phyloP scores from a whole-genome alignment of 2,888 invertebrate species.

The Bibio marci region DNA sequence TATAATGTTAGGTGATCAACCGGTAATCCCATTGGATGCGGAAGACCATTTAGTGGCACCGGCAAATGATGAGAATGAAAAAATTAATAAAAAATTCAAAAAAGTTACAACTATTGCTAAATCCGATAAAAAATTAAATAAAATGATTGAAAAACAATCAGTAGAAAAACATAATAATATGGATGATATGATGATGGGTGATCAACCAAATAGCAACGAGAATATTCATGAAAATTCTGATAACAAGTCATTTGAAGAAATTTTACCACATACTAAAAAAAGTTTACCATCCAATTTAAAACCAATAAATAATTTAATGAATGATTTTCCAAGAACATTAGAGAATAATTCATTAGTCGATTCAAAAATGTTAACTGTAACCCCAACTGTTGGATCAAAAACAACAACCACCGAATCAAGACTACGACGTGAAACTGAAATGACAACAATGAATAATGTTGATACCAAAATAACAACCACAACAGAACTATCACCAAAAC shows the following conservation, averaged over 20 bases:
- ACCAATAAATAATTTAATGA: no score
- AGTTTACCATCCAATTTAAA: conserved; percentile 19
- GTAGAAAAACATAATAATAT: conserved; percentile 3
- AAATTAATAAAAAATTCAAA: neutral
- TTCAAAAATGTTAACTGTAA: conserved; percentile 8
- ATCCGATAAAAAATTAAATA: no score
- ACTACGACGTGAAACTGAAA: conserved; percentile 2
- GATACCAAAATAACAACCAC: neutral
- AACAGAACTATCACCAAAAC: neutral
- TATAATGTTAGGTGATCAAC: conserved; percentile 26
- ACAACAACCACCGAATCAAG: neutral
- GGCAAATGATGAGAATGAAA: neutral
- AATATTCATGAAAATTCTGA: no score
- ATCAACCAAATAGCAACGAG: conserved; percentile 8
- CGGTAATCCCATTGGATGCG: neutral
- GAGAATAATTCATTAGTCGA: conserved; percentile 3
- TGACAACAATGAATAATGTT: neutral
- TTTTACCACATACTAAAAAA: conserved; percentile 26
- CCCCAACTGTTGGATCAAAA: conserved; percentile 1
- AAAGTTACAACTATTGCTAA: neutral
- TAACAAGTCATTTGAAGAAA: conserved; percentile 13
- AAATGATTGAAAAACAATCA: no score
- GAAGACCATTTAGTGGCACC: neutral
- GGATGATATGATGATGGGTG: conserved; percentile 28
- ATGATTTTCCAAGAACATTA: conserved; percentile 8